Evolutionary conservation across 2,888 invertebrate genomes (phyloP), one percentile per base, ranked within the genome.

Genomic region (Pegoplata infirma): DNA sequence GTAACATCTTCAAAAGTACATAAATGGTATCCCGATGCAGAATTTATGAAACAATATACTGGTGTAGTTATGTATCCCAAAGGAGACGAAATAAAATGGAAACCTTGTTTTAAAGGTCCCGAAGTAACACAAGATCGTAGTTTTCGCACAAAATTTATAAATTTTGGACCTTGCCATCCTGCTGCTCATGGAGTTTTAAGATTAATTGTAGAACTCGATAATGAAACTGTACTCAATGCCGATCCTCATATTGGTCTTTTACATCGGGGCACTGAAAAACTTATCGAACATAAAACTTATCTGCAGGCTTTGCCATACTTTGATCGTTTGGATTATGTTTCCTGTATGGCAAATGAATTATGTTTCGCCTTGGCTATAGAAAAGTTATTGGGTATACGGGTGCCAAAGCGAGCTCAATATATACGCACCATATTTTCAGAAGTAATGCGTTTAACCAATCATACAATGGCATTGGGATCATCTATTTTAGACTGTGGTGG

Each of bases 81-180:
- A 4, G 82, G 82, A 0, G 90, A 91, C 63, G 90, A 91, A 64
- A 85, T 84, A 61, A 16, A 7, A 5, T 86, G 90, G 1, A 84
- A 85, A 14, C 80, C 81, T 12, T 84, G 82, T 40, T 81, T 71
- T 28, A 89, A 88, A 55, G 88, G 87, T 59, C 86, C 87, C 0
- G 32, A 89, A 4, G 86, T 83, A 5, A 91, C 91, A 0, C 90
- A 91, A 0, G 94, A 94, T 84, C 92, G 92, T 58, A 90, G 91
- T 55, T 90, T 95, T 21, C 91, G 91, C 82, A 94, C 94, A 82
- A 92, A 94, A 88, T 91, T 91, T 79, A 55, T 97, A 12, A 97
- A 97, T 88, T 97, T 97, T 88, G 97, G 97, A 0, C 97, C 97
- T 0, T 94, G 94, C 82, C 97, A 97, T 90, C 97, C 97, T 1